Evolutionary conservation across 2,888 invertebrate genomes (phyloP).

Genomic region (Drosophila lacicola): DNA sequence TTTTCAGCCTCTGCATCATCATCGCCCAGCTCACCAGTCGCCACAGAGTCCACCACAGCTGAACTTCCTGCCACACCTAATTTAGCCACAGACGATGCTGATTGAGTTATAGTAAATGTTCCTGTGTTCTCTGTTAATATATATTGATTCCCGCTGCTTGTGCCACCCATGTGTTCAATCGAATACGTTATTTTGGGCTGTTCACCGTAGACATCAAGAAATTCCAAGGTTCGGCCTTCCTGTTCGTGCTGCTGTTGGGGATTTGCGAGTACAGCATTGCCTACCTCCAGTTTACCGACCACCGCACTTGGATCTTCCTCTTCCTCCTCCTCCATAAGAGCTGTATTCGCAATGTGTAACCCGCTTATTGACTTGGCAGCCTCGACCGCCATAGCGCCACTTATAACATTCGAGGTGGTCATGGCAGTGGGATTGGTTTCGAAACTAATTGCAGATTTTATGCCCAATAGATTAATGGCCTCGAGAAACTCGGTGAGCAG

Average conservation of each 20-base stretch:
- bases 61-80: slow-evolving; percentile 53
- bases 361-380: slow-evolving; percentile 64
- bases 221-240: slow-evolving; percentile 76
- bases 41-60: slow-evolving; percentile 58
- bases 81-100: slow-evolving; percentile 63
- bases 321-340: slow-evolving; percentile 75
- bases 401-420: slow-evolving; percentile 41
- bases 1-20: slow-evolving; percentile 70
- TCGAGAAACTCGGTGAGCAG: slow-evolving; percentile 84
- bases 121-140: slow-evolving; percentile 83
- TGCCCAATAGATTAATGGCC: slow-evolving; percentile 83
- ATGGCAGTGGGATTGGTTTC: slow-evolving; percentile 79
- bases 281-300: slow-evolving; percentile 47
- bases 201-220: slow-evolving; percentile 83
- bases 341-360: slow-evolving; percentile 77
- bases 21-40: slow-evolving; percentile 66
- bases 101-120: slow-evolving; percentile 81
- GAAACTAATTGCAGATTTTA: slow-evolving; percentile 84
- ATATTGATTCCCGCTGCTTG: slow-evolving; percentile 81
- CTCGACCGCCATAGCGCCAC: slow-evolving; percentile 50
- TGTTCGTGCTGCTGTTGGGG: slow-evolving; percentile 48
- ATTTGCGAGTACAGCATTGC: slow-evolving; percentile 34
- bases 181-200: slow-evolving; percentile 84
- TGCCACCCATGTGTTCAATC: slow-evolving; percentile 83
- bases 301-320: slow-evolving; percentile 42